phyloP scores from a whole-genome alignment of 1,140 invertebrate genomes.

The Philotrypesis tridentata region DNA sequence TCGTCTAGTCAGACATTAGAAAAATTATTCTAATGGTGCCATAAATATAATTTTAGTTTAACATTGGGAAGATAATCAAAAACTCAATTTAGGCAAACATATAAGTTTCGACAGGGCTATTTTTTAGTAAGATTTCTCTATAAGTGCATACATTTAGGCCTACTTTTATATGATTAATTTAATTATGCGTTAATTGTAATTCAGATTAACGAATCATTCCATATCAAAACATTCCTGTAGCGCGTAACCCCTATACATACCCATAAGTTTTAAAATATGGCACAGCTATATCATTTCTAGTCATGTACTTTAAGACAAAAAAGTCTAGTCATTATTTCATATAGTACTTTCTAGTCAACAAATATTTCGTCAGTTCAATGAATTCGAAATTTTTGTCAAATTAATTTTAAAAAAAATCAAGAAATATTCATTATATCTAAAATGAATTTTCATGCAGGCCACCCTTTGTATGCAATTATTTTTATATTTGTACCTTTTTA shows the following conservation, averaged over 20 bases:
- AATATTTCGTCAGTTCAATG: slow-evolving; percentile 1
- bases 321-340: slow-evolving; percentile 35
- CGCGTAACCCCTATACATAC: not conserved
- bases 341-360: slow-evolving; percentile 31
- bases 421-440: slow-evolving; percentile 20
- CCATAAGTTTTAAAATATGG: not conserved
- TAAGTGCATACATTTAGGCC: not conserved
- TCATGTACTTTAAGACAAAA: slow-evolving; percentile 21
- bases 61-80: slow-evolving; percentile 24
- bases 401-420: slow-evolving; percentile 27
- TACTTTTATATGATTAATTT: slow-evolving; percentile 5
- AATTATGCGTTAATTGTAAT: slow-evolving; percentile 14
- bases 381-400: slow-evolving; percentile 12
- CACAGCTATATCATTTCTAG: slow-evolving; percentile 12
- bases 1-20: slow-evolving; percentile 30
- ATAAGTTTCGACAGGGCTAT: slow-evolving; percentile 40
- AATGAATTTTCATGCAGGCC: slow-evolving; percentile 44
- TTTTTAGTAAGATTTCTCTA: not conserved
- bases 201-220: not conserved
- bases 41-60: slow-evolving; percentile 48
- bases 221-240: slow-evolving; percentile 14
- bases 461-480: slow-evolving; percentile 44
- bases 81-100: slow-evolving; percentile 46
- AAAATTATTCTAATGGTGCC: slow-evolving; percentile 24
- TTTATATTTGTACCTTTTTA: slow-evolving; percentile 28